Evolutionary conservation across 2,113 vertebrate species (phyloP).

Genomic region (Pedionomus torquatus): DNA sequence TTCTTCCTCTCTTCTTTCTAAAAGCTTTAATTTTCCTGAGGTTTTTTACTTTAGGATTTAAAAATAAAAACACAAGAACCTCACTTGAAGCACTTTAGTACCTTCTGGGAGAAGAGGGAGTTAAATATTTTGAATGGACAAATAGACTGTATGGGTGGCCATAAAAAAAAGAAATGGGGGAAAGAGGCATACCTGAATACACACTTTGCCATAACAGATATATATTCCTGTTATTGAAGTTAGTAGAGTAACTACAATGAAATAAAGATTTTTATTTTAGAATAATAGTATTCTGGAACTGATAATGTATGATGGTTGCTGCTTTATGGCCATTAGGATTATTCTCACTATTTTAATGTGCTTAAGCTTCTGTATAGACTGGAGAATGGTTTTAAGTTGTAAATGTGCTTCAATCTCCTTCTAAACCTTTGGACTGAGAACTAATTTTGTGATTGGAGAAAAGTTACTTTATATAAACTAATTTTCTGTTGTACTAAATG

Average conservation of each 20-base stretch:
- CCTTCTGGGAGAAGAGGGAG: neutral
- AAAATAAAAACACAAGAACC: neutral
- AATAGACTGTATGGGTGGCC: neutral
- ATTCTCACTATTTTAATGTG: neutral
- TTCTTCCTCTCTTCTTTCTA: neutral
- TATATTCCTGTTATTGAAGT: neutral
- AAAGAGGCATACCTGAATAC: neutral
- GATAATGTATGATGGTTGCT: neutral
- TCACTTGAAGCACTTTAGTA: neutral
- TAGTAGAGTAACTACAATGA: neutral
- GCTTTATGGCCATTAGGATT: neutral
- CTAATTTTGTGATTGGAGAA: neutral
- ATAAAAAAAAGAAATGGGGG: neutral
- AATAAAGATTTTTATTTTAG: neutral
- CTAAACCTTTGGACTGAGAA: neutral
- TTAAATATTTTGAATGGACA: neutral
- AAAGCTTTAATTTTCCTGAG: neutral
- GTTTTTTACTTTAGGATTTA: neutral
- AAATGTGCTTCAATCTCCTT: neutral
- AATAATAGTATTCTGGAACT: neutral
- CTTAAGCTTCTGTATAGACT: too few species aligned
- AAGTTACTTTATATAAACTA: neutral
- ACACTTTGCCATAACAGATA: neutral
- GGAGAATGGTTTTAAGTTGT: neutral
- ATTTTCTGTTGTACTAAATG: neutral